These are phyloP conservation scores for Athene cunicularia DNA, from an alignment of 2,113 vertebrate genomes.

Conservation along the genomic window DNA sequence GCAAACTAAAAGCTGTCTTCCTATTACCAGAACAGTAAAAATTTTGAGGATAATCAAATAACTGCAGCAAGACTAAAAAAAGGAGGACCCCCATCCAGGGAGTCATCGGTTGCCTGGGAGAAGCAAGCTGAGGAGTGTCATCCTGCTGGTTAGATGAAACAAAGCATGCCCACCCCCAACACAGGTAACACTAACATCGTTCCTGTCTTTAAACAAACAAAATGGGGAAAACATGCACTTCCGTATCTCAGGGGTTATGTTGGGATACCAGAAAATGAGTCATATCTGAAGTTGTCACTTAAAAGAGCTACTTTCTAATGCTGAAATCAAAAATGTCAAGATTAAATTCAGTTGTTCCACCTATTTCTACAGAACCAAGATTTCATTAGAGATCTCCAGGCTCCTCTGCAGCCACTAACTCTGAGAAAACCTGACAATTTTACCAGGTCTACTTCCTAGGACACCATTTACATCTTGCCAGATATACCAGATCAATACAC, in stretches of 20 bases:
- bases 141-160: background rate
- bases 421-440: background rate
- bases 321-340: background rate
- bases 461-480: background rate
- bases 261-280: background rate
- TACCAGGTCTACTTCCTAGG: background rate
- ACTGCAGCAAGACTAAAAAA: background rate
- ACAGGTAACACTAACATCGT: background rate
- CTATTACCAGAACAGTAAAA: background rate
- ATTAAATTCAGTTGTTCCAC: background rate
- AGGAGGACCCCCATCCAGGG: accelerated
- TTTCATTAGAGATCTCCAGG: background rate
- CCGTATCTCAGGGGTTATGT: background rate
- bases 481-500: background rate
- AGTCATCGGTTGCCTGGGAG: background rate
- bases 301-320: background rate
- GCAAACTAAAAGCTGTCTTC: background rate
- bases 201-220: background rate
- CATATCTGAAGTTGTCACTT: background rate
- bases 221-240: background rate
- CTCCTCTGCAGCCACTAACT: background rate
- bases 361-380: background rate
- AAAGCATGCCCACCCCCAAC: background rate
- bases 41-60: background rate
- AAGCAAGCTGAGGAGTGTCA: background rate